Base-by-base conservation (phyloP, 2,113 vertebrate species). In the Carettochelys insculpta region DNA sequence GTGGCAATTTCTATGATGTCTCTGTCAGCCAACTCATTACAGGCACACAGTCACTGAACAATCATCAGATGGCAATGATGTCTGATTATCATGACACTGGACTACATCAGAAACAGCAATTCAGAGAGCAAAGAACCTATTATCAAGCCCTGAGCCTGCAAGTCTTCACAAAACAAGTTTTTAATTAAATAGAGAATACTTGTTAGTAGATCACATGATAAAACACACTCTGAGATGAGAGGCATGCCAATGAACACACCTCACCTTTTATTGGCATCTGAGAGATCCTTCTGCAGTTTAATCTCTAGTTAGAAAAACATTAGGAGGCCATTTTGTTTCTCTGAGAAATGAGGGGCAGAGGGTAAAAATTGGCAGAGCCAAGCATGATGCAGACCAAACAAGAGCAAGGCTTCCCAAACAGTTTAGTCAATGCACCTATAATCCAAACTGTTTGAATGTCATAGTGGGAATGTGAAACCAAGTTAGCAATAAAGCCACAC, bases 361-460 rank as follows among this genome's bases (percentile, higher is more conserved):
- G 22, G 83, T 83, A 93, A 76, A 73, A 90, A 87, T 52, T 94
- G 80, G 85, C 87, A 90, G 27, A 1, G 24, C 78, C 88, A 89
- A 95, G 83, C 77, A 79, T 52, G 87, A 94, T 80, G 81, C 25
- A 87, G 29, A 83, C 81, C 5, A 75, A 75, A 89, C 68, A 17
- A 89, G 90, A 94, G 91, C 79, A 78, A 87, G 53, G 1, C 10
- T 91, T 95, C 82, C 93, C 91, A 93, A 83, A 0, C 84, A 94
- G 52, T 29, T 94, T 47, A 83, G 56, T 83, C 90, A 82, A 1
- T 1, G 53, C 79, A 68, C 34, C 14, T 83, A 56, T 11, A 82
- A 82, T 88, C 80, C 68, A 77, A 92, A 94, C 56, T 53, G 76
- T 94, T 5, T 9, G 77, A 93, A 87, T 52, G 77, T 43, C 92